Conservation (phyloP, 30 jellyfish, hydroid and myxozoan genomes). For the Rhopilema esculentum region DNA sequence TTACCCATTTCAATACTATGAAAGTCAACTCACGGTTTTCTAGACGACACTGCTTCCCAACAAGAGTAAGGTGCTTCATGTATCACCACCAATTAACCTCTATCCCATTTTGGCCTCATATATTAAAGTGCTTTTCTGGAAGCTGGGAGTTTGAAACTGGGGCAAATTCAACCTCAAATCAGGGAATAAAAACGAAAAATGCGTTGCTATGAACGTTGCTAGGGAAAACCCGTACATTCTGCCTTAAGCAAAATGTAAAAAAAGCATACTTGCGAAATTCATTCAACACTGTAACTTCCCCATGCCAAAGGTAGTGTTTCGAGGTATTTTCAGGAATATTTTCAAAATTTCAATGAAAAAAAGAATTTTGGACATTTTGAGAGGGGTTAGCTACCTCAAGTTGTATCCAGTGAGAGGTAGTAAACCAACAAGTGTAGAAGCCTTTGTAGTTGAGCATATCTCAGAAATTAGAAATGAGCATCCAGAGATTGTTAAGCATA, state of each 20-base stretch:
- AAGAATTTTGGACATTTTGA: too few relatives aligned
- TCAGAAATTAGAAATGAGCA: conserved; percentile 54
- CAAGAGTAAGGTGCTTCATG: neutral
- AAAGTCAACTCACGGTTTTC: neutral
- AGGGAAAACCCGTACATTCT: neutral
- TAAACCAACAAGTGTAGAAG: too few relatives aligned
- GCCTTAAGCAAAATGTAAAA: too few relatives aligned
- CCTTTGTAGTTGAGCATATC: too few relatives aligned
- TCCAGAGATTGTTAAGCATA: conserved; percentile 35
- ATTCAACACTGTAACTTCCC: too few relatives aligned
- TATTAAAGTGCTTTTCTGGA: neutral
- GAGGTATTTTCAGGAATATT: too few relatives aligned
- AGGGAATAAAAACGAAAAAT: neutral
- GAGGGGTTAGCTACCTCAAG: too few relatives aligned
- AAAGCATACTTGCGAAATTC: too few relatives aligned
- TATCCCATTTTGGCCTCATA: neutral
- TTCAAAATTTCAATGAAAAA: too few relatives aligned
- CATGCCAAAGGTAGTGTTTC: too few relatives aligned
- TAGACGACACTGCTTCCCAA: neutral
- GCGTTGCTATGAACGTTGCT: conserved; percentile 24
- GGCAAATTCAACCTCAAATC: neutral
- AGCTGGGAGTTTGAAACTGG: neutral
- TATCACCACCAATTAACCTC: neutral
- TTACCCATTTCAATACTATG: neutral
- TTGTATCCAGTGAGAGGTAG: too few relatives aligned